These are phyloP conservation scores for Pongo abelii DNA, from an alignment of 2,113 vertebrate species.

Conservation along the genomic window DNA sequence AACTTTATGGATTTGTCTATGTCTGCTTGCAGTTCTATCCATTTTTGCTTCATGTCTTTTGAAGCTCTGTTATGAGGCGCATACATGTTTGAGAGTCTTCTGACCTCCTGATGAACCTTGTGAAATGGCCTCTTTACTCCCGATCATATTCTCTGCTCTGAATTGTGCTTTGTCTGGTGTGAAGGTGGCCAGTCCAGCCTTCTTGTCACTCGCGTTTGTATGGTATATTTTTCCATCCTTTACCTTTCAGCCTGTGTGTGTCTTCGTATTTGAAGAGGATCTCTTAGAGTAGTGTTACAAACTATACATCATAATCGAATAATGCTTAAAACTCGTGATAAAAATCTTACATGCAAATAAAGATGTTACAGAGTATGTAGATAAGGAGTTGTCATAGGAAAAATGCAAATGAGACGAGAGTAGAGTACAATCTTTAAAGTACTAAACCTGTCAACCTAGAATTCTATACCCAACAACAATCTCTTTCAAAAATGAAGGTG, in stretches of 20 bases:
- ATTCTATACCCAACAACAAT: background rate
- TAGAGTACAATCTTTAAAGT: background rate
- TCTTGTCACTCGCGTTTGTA: background rate
- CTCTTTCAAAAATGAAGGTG: background rate
- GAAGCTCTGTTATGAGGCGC: background rate
- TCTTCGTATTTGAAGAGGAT: background rate
- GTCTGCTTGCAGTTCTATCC: background rate
- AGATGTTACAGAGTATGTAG: background rate
- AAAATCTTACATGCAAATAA: background rate
- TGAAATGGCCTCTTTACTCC: too few species aligned
- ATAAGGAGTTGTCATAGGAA: background rate
- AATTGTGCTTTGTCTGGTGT: background rate
- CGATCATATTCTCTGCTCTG: background rate
- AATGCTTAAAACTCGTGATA: too few species aligned
- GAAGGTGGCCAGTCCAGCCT: background rate
- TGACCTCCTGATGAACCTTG: background rate
- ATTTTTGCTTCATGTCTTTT: background rate
- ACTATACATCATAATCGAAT: too few species aligned
- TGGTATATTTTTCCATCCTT: too few species aligned
- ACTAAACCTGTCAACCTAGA: background rate
- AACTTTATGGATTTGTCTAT: background rate
- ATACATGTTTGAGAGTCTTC: background rate
- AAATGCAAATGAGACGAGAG: background rate
- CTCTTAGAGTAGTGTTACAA: too few species aligned
- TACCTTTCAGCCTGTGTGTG: background rate